Evolutionary conservation across 2,888 invertebrate species (phyloP).

Genomic region (Tineola bisselliella): DNA sequence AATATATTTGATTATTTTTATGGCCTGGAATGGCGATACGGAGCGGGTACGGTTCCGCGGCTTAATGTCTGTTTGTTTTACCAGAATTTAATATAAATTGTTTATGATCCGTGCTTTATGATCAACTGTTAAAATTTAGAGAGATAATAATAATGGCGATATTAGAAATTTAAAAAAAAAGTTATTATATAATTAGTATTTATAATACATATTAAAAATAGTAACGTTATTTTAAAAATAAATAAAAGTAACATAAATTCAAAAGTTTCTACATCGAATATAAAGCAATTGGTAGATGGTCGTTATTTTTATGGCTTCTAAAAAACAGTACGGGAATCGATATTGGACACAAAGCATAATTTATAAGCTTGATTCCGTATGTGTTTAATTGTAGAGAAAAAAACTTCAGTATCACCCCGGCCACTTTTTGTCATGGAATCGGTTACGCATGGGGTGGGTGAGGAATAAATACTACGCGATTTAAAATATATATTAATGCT

Average conservation of each 20-base stretch:
- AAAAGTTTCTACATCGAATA: not conserved
- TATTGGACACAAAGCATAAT: constrained; percentile 48
- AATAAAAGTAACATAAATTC: not conserved
- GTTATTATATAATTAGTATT: not conserved
- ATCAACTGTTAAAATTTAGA: constrained; percentile 21
- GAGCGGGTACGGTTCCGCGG: constrained; percentile 30
- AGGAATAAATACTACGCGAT: not conserved
- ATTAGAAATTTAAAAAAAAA: not conserved
- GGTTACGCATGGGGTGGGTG: constrained; percentile 9
- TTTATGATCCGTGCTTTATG: constrained; percentile 35
- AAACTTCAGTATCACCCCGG: constrained; percentile 25
- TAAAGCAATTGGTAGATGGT: constrained; percentile 31
- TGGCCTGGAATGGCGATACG: constrained; percentile 62
- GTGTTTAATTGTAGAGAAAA: constrained; percentile 43
- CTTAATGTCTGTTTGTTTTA: constrained; percentile 62
- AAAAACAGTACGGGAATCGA: constrained; percentile 48
- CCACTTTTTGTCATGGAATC: constrained; percentile 2
- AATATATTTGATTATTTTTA: constrained; percentile 69
- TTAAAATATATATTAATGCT: not conserved
- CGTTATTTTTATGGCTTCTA: constrained; percentile 61
- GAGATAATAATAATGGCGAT: not conserved
- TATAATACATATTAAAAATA: no score
- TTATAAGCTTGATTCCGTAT: constrained; percentile 39
- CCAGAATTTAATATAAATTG: constrained; percentile 50
- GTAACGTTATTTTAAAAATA: not conserved